phyloP scores from a whole-genome alignment of 2,113 vertebrate genomes.

The Rhineura floridana region DNA sequence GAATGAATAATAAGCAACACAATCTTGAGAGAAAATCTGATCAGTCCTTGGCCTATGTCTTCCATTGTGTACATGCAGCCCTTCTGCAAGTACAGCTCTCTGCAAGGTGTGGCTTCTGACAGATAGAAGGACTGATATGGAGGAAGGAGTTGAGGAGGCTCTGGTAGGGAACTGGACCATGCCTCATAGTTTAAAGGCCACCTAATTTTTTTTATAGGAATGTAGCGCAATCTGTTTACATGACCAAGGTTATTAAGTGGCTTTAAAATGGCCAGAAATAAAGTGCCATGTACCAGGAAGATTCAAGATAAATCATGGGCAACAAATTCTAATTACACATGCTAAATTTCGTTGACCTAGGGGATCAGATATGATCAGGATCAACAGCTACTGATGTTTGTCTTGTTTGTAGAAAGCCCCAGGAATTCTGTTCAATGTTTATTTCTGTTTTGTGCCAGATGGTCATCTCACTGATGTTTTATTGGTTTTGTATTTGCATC shows the following conservation, averaged over 20 bases:
- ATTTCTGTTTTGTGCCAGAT: slow-evolving; percentile 1
- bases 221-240: neutral
- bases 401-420: slow-evolving; percentile 23
- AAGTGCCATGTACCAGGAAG: slow-evolving; percentile 15
- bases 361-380: neutral
- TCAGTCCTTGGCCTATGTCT: neutral
- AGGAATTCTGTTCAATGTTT: slow-evolving; percentile 13
- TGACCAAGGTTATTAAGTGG: neutral
- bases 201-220: neutral
- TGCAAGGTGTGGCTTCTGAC: neutral
- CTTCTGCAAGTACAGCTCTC: neutral
- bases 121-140: neutral
- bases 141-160: neutral
- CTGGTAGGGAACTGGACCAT: neutral
- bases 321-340: neutral
- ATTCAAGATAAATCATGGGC: neutral
- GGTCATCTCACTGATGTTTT: neutral
- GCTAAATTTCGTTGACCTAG: neutral
- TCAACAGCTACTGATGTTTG: neutral
- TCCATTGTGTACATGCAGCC: neutral
- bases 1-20: neutral
- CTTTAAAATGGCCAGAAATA: slow-evolving; percentile 9
- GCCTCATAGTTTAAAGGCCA: neutral
- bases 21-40: neutral
- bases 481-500: slow-evolving; percentile 3